phyloP scores from a whole-genome alignment of 2,888 invertebrate species.

The Fragum fragum region DNA sequence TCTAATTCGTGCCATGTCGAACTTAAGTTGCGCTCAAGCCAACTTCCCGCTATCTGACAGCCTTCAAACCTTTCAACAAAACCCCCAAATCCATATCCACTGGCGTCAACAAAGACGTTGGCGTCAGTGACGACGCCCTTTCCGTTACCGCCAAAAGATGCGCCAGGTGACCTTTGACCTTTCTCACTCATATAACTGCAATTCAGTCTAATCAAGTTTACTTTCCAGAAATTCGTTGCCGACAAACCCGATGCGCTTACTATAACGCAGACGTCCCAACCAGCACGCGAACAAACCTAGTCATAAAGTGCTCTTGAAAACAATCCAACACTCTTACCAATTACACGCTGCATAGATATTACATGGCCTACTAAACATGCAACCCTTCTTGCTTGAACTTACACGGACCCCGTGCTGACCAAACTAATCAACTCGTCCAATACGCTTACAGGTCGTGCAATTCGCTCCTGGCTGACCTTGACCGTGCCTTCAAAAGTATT shows the following conservation, averaged over 20 bases:
- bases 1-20: conserved; percentile 10
- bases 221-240: too few species aligned
- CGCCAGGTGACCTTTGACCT: too few species aligned
- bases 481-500: background rate
- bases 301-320: background rate
- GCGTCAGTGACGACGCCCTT: background rate
- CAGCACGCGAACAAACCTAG: background rate
- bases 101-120: conserved; percentile 25
- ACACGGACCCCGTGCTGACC: background rate
- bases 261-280: background rate
- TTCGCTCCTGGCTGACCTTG: background rate
- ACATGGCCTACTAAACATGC: background rate
- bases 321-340: background rate
- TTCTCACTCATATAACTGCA: too few species aligned
- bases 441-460: background rate
- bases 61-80: background rate
- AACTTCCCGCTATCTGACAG: background rate
- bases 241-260: too few species aligned
- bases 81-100: conserved; percentile 14
- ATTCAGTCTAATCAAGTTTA: too few species aligned
- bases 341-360: conserved; percentile 7
- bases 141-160: background rate
- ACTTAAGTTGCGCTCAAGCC: background rate
- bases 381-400: background rate
- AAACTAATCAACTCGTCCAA: background rate